Percentiles rank a stretch among this genome's conserved stretches.
Evolutionary conservation across 2,888 invertebrate species (phyloP).

Genomic region (Plutella xylostella): DNA sequence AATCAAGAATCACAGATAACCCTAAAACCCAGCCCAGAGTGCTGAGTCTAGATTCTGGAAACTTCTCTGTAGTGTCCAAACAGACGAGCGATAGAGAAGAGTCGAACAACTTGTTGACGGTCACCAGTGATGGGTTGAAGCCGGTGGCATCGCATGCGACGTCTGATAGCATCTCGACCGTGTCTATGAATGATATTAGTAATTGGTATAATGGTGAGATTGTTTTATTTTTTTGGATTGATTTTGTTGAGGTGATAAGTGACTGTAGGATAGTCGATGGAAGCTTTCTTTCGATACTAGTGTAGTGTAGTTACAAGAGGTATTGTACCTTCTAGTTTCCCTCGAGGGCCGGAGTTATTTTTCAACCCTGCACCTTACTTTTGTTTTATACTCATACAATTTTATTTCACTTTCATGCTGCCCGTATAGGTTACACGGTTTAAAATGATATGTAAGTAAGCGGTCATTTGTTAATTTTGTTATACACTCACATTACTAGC

Average conservation of each 20-base stretch:
- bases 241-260: neutral
- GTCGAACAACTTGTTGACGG: conserved; percentile 40
- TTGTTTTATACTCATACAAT: too few species aligned
- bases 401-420: too few species aligned
- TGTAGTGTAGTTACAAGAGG: neutral
- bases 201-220: conserved; percentile 73
- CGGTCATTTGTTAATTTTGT: too few species aligned
- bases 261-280: neutral
- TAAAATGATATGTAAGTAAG: too few species aligned
- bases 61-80: conserved; percentile 52
- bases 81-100: too few species aligned
- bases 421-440: too few species aligned
- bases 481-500: too few species aligned
- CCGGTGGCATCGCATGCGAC: conserved; percentile 45
- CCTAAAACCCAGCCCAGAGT: conserved; percentile 44
- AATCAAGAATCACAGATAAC: conserved; percentile 40
- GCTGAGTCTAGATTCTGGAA: conserved; percentile 50
- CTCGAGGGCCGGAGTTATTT: too few species aligned
- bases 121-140: conserved; percentile 46
- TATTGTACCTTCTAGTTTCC: too few species aligned
- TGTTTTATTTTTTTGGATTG: neutral
- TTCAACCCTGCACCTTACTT: too few species aligned
- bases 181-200: conserved; percentile 73
- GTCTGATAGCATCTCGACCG: conserved; percentile 57
- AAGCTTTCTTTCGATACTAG: neutral